These are phyloP conservation scores for Iselma pallidipennis DNA, from an alignment of 2,888 invertebrate species.

Conservation along the genomic window DNA sequence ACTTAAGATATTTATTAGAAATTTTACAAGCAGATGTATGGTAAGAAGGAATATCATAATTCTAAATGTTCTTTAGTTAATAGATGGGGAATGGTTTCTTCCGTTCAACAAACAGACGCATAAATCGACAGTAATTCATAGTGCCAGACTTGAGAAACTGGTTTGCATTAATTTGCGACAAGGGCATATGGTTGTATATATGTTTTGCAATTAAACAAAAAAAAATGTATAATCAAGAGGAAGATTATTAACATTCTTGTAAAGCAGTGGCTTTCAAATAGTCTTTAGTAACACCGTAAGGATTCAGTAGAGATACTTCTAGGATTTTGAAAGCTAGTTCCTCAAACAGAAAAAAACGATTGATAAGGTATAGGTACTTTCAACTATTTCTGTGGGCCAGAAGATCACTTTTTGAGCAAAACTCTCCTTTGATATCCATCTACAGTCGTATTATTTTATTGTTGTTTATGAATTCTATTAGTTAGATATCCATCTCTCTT, in stretches of 20 bases:
- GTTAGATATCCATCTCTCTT: too few relatives aligned
- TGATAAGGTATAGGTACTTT: too few relatives aligned
- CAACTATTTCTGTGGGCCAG: too few relatives aligned
- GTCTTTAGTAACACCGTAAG: not conserved
- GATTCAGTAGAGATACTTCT: not conserved
- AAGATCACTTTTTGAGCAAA: too few relatives aligned
- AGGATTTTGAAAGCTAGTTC: not conserved
- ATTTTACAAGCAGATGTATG: too few relatives aligned
- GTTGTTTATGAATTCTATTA: too few relatives aligned
- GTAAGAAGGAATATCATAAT: too few relatives aligned
- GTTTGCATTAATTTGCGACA: not conserved
- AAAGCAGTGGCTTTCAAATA: not conserved
- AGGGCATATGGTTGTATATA: not conserved
- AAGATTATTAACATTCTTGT: not conserved
- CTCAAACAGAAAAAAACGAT: not conserved
- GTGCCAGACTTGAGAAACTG: not conserved
- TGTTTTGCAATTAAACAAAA: not conserved
- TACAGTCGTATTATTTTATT: too few relatives aligned
- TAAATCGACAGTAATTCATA: constrained; percentile 2
- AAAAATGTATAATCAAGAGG: not conserved
- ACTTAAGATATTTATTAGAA: not conserved
- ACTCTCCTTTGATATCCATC: too few relatives aligned
- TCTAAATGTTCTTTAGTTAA: not conserved
- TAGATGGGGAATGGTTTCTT: not conserved
- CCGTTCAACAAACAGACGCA: not conserved